A percentile compares a stretch with the other conserved stretches of the same genome.
Evolutionary conservation across 2,113 vertebrate genomes (phyloP).

Genomic region (Microcebus jonahi): DNA sequence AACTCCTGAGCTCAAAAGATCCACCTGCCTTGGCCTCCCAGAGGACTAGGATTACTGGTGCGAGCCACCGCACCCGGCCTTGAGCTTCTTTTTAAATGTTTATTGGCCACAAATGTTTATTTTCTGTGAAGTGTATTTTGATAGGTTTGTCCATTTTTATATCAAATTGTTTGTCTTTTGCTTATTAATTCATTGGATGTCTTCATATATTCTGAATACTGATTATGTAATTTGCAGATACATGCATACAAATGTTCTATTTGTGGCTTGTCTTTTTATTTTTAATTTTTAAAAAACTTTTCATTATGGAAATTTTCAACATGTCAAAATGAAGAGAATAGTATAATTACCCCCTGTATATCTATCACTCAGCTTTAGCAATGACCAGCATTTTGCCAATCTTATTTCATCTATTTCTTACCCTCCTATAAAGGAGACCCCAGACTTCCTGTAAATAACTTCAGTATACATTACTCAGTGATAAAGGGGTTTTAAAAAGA

Average conservation of each 20-base stretch:
- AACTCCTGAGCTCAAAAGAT: too few species aligned
- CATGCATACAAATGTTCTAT: neutral
- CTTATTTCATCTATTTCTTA: neutral
- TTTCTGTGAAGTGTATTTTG: conserved; percentile 4
- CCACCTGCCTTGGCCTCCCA: too few species aligned
- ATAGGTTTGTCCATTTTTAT: neutral
- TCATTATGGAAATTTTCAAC: neutral
- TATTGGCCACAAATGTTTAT: neutral
- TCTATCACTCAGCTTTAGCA: neutral
- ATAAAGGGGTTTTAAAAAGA: conserved; percentile 1
- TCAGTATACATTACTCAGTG: neutral
- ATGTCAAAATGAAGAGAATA: neutral
- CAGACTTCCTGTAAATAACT: neutral
- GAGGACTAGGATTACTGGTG: too few species aligned
- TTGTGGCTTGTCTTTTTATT: conserved; percentile 14
- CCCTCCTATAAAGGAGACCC: neutral
- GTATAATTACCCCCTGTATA: neutral
- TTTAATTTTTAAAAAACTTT: conserved; percentile 18
- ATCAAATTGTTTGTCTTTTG: neutral
- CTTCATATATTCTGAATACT: neutral
- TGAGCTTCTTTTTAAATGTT: neutral
- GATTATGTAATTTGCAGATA: neutral
- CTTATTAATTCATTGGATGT: neutral
- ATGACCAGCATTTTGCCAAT: neutral
- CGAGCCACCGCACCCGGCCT: too few species aligned